A percentile compares a stretch with the other conserved stretches of the same genome.
These are phyloP conservation scores for Epsilonema sp. DNA, from an alignment of 2,888 invertebrate genomes.

Conservation along the genomic window DNA sequence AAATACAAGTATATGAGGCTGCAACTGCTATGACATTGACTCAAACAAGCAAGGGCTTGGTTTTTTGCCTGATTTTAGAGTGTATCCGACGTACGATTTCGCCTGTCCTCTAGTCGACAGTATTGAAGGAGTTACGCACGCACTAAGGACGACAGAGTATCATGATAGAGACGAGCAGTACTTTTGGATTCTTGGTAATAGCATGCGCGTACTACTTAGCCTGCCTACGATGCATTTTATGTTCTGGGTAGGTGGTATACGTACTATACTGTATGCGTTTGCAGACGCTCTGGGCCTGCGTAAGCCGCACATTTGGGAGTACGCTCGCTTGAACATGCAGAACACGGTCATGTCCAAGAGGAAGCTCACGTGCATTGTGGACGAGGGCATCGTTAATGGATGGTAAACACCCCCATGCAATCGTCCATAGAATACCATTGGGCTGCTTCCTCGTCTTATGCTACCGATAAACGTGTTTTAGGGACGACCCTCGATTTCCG, in stretches of 20 bases:
- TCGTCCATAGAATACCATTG: no score
- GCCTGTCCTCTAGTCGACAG: slow-evolving; percentile 98
- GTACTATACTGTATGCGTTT: no score
- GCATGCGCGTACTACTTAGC: no score
- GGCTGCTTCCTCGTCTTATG: no score
- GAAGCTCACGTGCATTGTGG: slow-evolving; percentile 93
- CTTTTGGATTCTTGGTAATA: slow-evolving; percentile 53
- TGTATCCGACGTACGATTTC: slow-evolving; percentile 98
- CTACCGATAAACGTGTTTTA: no score
- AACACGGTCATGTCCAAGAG: slow-evolving; percentile 93
- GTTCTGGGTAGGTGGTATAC: no score
- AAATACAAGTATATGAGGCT: slow-evolving; percentile 58
- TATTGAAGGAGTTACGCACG: slow-evolving; percentile 88
- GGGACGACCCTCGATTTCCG: slow-evolving; percentile 96
- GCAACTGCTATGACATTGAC: neutral
- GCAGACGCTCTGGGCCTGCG: slow-evolving; percentile 56
- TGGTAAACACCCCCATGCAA: no score
- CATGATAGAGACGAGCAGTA: slow-evolving; percentile 94
- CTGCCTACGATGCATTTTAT: no score
- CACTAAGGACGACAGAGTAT: slow-evolving; percentile 90
- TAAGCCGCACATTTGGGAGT: slow-evolving; percentile 85
- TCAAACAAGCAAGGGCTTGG: neutral
- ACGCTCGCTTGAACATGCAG: slow-evolving; percentile 86
- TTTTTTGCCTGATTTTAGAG: slow-evolving; percentile 40
- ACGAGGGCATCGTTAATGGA: slow-evolving; percentile 76